Conservation (phyloP, 2,888 invertebrate species). For the Polietes domitor region DNA sequence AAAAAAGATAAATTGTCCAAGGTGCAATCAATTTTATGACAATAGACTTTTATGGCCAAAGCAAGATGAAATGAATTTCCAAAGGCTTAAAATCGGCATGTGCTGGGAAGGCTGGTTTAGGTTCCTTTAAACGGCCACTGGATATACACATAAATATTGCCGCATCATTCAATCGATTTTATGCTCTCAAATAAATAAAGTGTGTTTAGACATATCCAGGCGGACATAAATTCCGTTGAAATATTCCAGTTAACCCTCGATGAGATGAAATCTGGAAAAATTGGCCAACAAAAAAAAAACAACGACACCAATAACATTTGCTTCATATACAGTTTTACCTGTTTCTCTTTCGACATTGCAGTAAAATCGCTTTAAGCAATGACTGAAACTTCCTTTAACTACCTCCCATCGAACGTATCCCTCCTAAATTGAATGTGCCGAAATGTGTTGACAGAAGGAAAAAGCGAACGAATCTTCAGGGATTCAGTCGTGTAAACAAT, state of each 20-base stretch:
- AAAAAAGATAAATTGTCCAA: slow-evolving; percentile 59
- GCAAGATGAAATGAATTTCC: not conserved
- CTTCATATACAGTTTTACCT: not conserved
- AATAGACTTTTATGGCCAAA: slow-evolving; percentile 66
- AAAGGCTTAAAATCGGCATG: not conserved
- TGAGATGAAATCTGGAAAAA: too few species aligned
- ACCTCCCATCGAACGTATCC: not conserved
- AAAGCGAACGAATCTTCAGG: not conserved
- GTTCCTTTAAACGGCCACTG: not conserved
- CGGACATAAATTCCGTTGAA: too few species aligned
- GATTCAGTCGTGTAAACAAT: not conserved
- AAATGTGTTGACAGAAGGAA: not conserved
- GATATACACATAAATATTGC: not conserved
- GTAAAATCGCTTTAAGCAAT: not conserved
- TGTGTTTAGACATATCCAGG: too few species aligned
- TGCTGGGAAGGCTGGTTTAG: too few species aligned
- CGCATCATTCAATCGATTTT: too few species aligned
- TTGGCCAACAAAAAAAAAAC: too few species aligned
- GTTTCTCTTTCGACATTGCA: not conserved
- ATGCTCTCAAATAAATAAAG: too few species aligned
- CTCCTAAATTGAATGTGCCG: not conserved
- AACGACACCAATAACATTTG: too few species aligned
- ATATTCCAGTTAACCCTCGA: too few species aligned
- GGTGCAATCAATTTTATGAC: slow-evolving; percentile 76
- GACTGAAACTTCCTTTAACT: too few species aligned